phyloP scores from a whole-genome alignment of 2,113 vertebrate species.

The Brachyhypopomus gauderio region DNA sequence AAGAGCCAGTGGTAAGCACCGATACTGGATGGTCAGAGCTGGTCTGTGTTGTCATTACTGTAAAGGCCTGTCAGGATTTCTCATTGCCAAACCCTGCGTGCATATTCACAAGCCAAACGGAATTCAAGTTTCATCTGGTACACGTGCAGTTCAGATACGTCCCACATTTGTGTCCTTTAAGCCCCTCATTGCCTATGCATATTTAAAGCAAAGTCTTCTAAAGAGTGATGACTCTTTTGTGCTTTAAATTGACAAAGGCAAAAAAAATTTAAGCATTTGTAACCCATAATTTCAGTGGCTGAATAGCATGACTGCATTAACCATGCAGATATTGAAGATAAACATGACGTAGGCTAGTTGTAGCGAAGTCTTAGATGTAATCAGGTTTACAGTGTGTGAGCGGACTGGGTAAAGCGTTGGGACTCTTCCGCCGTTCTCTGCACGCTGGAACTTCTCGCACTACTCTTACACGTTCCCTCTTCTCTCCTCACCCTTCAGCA shows the following conservation, averaged over 20 bases:
- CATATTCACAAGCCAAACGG: neutral
- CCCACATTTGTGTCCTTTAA: neutral
- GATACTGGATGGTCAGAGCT: conserved; percentile 87
- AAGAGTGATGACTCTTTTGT: conserved; percentile 8
- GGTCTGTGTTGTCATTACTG: conserved; percentile 79
- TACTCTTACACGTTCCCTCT: conserved; percentile 1
- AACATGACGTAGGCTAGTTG: neutral
- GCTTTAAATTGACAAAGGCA: conserved; percentile 70
- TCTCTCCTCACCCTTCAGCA: neutral
- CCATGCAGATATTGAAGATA: neutral
- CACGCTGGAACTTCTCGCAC: neutral
- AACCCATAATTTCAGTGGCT: no score
- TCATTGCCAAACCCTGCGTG: no score
- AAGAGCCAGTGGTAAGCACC: conserved; percentile 76
- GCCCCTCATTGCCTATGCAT: conserved; percentile 58
- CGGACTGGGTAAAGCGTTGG: neutral
- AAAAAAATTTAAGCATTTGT: conserved; percentile 8
- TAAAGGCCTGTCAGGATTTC: neutral
- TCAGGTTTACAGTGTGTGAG: neutral
- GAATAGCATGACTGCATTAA: neutral
- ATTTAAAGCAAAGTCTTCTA: conserved; percentile 58
- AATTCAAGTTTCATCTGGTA: neutral
- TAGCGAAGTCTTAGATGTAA: neutral
- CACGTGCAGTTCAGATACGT: no score
- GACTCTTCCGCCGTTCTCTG: neutral